Base-by-base conservation (phyloP, 1,140 invertebrate genomes). In the Zaprionus tsacasi region DNA sequence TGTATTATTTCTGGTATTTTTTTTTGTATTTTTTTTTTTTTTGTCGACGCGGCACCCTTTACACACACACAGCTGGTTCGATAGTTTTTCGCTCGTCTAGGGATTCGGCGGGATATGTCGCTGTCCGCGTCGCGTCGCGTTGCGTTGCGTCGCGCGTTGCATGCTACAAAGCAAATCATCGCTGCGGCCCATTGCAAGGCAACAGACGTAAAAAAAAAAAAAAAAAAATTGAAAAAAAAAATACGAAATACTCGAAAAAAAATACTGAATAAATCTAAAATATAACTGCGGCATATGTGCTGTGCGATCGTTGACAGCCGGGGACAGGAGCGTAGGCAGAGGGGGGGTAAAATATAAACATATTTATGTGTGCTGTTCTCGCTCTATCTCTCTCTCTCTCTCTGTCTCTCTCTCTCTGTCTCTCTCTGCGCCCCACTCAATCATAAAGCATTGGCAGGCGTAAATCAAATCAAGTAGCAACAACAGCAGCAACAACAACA, bases 111-210 rank as follows among this genome's bases (percentile, higher is more conserved):
- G 54, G 38, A 43, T 69, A 75, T 52, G 50, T 33, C 12, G 56
- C 38, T n/a, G 57, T 59, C 25, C 33, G 33, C 33, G 33, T 10
- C 7, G 33, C 10, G 30, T 6, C 63, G 52, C 52, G 40, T 21
- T 21, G 21, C 21, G 21, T 21, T 21, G 21, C 21, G 21, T 21
- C 21, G 21, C 21, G 54, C 21, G 81, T 61, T 74, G 83, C 83
- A 80, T 77, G 83, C 80, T 79, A 88, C 83, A 87, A 88, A 82
- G 67, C 70, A 74, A 80, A 78, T 75, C 68, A 59, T 75, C 72
- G 91, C 77, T 81, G 82, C 90, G 90, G 86, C 90, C 90, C 90
- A 91, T 91, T 91, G 90, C 90, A 79, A 88, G 71, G 90, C 90
- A 91, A 81, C 90, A 91, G 90, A 91, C 90, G 90, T 82, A 91